phyloP scores from a whole-genome alignment of 1,140 invertebrate species.

The Drosophila virilis region DNA sequence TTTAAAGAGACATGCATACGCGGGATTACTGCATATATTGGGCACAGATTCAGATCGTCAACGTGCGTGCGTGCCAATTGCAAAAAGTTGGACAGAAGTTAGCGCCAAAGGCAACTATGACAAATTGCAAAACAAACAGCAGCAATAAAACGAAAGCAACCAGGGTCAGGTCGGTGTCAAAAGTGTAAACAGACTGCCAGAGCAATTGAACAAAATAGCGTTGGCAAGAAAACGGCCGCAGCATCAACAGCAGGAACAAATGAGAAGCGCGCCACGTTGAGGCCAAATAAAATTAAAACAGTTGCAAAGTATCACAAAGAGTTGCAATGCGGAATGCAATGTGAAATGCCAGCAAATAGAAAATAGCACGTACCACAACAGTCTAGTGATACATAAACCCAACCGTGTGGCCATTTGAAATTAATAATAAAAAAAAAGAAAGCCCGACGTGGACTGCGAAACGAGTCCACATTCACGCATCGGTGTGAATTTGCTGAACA shows the following conservation, averaged over 20 bases:
- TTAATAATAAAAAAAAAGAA: constrained; percentile 26
- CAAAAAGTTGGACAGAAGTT: constrained; percentile 6
- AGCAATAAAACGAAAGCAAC: constrained; percentile 1
- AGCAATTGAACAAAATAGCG: constrained; percentile 30
- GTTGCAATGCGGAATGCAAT: constrained; percentile 1
- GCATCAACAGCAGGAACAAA: not conserved
- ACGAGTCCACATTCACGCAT: not conserved
- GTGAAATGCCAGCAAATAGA: constrained; percentile 4
- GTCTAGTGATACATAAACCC: not conserved
- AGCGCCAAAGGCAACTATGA: constrained; percentile 15
- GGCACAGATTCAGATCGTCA: constrained; percentile 8
- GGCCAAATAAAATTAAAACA: constrained; percentile 23
- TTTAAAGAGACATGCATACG: not conserved
- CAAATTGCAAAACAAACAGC: constrained; percentile 16
- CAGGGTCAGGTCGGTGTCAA: not conserved
- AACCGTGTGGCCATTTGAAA: constrained; percentile 9
- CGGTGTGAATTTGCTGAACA: constrained; percentile 48
- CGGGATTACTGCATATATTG: not conserved
- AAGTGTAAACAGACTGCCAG: constrained; percentile 8
- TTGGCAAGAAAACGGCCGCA: constrained; percentile 7
- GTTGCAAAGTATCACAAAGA: constrained; percentile 9
- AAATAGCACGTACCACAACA: constrained; percentile 10
- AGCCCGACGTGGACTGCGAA: not conserved
- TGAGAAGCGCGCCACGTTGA: not conserved
- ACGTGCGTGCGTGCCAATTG: constrained; percentile 19